Evolutionary conservation across 1,140 invertebrate species (phyloP).

Genomic region (Drosophila sechellia): DNA sequence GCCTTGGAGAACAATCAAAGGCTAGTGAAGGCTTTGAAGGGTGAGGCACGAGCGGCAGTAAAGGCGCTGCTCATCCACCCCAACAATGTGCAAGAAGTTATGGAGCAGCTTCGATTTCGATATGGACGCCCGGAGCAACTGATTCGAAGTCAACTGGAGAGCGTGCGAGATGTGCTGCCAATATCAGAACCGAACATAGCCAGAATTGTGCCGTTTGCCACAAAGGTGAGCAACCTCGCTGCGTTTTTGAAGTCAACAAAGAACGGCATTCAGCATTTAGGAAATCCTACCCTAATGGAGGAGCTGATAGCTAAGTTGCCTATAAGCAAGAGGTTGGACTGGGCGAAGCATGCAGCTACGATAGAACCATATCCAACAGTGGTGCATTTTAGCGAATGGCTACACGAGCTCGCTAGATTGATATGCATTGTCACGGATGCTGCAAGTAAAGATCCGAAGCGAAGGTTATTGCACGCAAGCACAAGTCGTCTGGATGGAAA

Average conservation of each 20-base stretch:
- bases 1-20: too few relatives aligned
- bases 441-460: not conserved
- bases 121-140: too few relatives aligned
- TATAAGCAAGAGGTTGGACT: constrained; percentile 2
- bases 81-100: too few relatives aligned
- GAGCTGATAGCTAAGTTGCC: constrained; percentile 8
- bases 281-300: constrained; percentile 8
- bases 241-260: constrained; percentile 3
- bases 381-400: not conserved
- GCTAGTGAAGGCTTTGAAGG: too few relatives aligned
- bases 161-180: not conserved
- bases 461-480: not conserved
- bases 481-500: not conserved
- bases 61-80: too few relatives aligned
- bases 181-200: not conserved
- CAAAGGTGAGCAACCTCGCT: constrained; percentile 8
- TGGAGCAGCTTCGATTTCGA: too few relatives aligned
- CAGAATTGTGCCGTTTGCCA: constrained; percentile 6
- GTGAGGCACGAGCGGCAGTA: too few relatives aligned
- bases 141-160: too few relatives aligned
- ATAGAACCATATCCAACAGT: constrained; percentile 1
- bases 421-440: not conserved
- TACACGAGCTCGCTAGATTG: constrained; percentile 1
- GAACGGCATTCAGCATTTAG: not conserved
- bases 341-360: constrained; percentile 2